These are phyloP conservation scores for Psittacula echo DNA, from an alignment of 2,797 vertebrate species.

Conservation along the genomic window DNA sequence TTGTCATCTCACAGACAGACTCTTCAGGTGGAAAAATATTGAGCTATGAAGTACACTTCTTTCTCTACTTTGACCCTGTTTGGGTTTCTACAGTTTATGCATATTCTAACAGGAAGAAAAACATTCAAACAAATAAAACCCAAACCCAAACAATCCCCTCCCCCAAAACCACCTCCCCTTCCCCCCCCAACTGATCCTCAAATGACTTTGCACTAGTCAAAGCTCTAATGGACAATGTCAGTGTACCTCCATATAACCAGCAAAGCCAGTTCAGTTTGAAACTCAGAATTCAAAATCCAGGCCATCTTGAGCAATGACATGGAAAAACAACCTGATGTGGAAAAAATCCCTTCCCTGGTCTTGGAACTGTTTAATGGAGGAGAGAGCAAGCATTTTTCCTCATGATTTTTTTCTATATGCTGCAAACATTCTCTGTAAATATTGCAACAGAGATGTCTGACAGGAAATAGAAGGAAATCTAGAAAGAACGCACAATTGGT, in stretches of 20 bases:
- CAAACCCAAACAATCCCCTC: background rate
- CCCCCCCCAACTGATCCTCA: background rate
- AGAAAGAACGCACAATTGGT: background rate
- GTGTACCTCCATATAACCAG: background rate
- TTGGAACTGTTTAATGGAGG: background rate
- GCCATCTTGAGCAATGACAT: background rate
- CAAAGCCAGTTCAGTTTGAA: background rate
- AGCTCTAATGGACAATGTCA: background rate
- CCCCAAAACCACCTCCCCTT: too few relatives aligned
- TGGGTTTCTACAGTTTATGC: background rate
- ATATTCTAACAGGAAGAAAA: background rate
- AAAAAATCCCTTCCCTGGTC: background rate
- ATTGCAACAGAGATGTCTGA: background rate
- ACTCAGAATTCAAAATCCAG: background rate
- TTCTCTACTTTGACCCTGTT: background rate
- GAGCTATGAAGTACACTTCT: background rate
- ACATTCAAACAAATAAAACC: background rate
- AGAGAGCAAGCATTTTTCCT: background rate
- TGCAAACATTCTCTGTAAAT: background rate
- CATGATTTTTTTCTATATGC: background rate
- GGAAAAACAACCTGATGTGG: background rate
- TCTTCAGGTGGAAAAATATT: background rate
- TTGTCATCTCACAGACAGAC: background rate
- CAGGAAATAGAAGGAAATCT: background rate
- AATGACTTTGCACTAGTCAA: background rate